Evolutionary conservation across 2,797 vertebrate genomes (phyloP).

Genomic region (Rhincodon typus): DNA sequence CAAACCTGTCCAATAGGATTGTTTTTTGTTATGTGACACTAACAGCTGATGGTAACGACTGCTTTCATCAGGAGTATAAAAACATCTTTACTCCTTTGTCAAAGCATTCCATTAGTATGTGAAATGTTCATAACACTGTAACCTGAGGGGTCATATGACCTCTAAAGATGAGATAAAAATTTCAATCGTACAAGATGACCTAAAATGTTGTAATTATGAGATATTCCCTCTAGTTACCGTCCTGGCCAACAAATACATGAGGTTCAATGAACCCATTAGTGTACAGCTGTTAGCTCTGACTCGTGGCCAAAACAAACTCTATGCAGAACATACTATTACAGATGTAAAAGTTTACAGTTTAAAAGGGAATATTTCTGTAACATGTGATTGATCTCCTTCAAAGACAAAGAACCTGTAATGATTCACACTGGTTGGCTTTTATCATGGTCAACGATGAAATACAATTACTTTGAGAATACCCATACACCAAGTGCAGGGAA

Average conservation of each 20-base stretch:
- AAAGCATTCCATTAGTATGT: slow-evolving; percentile 2
- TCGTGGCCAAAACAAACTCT: slow-evolving; percentile 80
- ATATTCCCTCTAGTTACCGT: slow-evolving; percentile 68
- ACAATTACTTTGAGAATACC: slow-evolving; percentile 1
- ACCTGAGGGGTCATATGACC: slow-evolving; percentile 51
- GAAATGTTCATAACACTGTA: slow-evolving; percentile 6
- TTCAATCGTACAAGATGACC: slow-evolving; percentile 68
- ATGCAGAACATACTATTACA: slow-evolving; percentile 63
- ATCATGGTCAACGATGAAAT: slow-evolving; percentile 5
- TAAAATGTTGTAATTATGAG: slow-evolving; percentile 84
- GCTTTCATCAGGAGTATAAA: background rate
- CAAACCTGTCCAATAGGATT: background rate
- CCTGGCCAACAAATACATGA: slow-evolving; percentile 69
- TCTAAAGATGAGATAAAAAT: slow-evolving; percentile 55
- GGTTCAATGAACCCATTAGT: slow-evolving; percentile 83
- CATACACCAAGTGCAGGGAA: background rate
- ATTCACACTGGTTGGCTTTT: background rate
- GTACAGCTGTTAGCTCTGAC: slow-evolving; percentile 92
- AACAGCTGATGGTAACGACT: slow-evolving; percentile 25
- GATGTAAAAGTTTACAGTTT: slow-evolving; percentile 63
- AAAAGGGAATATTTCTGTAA: slow-evolving; percentile 44
- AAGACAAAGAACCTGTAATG: background rate
- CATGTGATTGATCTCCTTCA: background rate
- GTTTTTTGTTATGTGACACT: background rate
- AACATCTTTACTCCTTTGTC: background rate